Percentiles rank a stretch among this genome's conserved stretches.
phyloP scores from a whole-genome alignment of 2,113 vertebrate species.

The Tenebrosternarchus preto region DNA sequence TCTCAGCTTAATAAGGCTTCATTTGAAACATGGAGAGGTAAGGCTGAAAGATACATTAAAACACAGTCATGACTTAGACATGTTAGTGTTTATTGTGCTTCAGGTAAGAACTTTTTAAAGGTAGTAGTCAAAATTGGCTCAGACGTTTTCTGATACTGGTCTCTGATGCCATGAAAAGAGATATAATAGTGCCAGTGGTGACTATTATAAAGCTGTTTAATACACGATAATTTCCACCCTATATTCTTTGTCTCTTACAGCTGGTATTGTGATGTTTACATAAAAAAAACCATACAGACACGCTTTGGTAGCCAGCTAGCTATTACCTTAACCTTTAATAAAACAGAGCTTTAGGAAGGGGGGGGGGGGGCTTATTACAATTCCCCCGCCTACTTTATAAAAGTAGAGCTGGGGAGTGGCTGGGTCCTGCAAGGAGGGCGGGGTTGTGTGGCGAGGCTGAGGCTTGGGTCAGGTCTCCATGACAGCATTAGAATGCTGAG shows the following conservation, averaged over 20 bases:
- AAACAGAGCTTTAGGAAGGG: neutral
- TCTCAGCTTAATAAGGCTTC: too few relatives aligned
- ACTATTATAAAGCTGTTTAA: neutral
- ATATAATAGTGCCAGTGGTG: too few relatives aligned
- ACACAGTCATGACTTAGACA: too few relatives aligned
- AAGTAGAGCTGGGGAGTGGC: conserved; percentile 13
- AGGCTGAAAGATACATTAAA: too few relatives aligned
- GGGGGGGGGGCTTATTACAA: neutral
- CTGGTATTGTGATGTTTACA: neutral
- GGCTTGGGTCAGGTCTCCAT: conserved; percentile 46
- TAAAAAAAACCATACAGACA: neutral
- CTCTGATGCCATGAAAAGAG: too few relatives aligned
- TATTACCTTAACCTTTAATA: conserved; percentile 6
- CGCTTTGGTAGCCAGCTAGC: neutral
- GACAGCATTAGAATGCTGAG: conserved; percentile 53
- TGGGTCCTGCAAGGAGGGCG: conserved; percentile 11
- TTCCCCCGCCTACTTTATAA: neutral
- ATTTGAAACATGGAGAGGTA: too few relatives aligned
- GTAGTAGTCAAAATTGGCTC: neutral
- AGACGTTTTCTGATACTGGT: neutral
- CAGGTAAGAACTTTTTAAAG: neutral
- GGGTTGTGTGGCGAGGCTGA: conserved; percentile 20
- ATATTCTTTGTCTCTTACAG: neutral
- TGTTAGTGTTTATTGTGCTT: neutral
- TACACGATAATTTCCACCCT: neutral